Base-by-base conservation (phyloP, 2,797 vertebrate genomes). In the Macropodus opercularis region DNA sequence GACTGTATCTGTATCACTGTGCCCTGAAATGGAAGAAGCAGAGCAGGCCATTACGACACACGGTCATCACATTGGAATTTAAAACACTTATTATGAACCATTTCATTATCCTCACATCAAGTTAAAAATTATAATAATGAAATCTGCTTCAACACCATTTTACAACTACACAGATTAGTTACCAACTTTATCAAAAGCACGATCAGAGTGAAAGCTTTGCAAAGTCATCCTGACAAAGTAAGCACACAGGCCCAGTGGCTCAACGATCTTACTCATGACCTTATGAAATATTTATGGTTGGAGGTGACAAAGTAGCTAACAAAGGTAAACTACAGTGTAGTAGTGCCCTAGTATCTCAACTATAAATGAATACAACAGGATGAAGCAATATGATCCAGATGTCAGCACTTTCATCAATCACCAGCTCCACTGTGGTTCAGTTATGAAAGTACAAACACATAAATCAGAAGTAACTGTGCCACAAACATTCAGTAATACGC, bases 1-100 rank as follows among this genome's bases (percentile, higher is more conserved):
- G 52, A 91, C 87, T 87, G 93, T 87, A 51, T 91, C 92, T 63
- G 92, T n/a, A n/a, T n/a, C 75, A 0, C 91, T 82, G 75, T 94
- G 92, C 40, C 90, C 97, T 98, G 87, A 3, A 40, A 1, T 5
- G 19, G 23, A 26, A 43, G 22, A 72, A 21, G 26, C 14, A 62
- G 3, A 52, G 18, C 22, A 19, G n/a, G 6, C 9, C 35, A 36
- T 36, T 7, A 36, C 15, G 8, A 17, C 35, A 36, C 35, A 17
- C 15, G 14, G 6, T 36, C 35, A 8, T 36, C 35, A n/a, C 34
- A 36, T 36, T 36, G 34, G 2, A 5, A 35, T 35, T 14, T 14
- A 4, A 35, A 14, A 35, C 32, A 2, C 14, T 26, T 29, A 29
- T 10, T 9, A 29, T 9, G 11, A 29, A 29, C 27, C 9, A 26